Evolutionary conservation across 2,113 vertebrate species (phyloP).

Genomic region (Dasypus novemcinctus): DNA sequence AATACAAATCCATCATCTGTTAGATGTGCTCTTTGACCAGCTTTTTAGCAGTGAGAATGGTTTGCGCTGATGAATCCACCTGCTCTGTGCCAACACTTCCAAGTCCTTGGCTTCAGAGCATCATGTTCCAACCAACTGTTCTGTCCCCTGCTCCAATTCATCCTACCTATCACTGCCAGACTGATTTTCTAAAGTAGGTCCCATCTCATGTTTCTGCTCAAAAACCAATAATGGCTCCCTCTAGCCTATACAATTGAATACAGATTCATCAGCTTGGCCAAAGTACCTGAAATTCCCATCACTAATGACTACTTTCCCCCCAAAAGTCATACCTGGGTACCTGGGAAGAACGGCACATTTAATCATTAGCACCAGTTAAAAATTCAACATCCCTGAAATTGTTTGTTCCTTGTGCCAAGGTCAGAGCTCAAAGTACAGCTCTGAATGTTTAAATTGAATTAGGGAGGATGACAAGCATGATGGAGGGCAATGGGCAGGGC

Average conservation of each 20-base stretch:
- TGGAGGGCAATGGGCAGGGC: background rate
- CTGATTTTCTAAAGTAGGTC: slow-evolving; percentile 64
- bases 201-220: slow-evolving; percentile 1
- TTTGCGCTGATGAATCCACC: slow-evolving; percentile 41
- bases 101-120: slow-evolving; percentile 55
- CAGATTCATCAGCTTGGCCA: background rate
- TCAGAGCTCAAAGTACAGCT: background rate
- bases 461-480: background rate
- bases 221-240: background rate
- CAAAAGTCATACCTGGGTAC: background rate
- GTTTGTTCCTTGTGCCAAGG: background rate
- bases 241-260: slow-evolving; percentile 8
- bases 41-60: slow-evolving; percentile 25
- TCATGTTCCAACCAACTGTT: slow-evolving; percentile 66
- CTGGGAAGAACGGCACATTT: background rate
- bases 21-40: slow-evolving; percentile 41
- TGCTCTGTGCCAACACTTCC: slow-evolving; percentile 50
- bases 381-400: background rate
- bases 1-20: slow-evolving; percentile 52
- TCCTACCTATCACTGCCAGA: slow-evolving; percentile 56
- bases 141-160: slow-evolving; percentile 54
- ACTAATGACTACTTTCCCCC: background rate
- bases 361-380: slow-evolving; percentile 19
- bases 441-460: background rate
- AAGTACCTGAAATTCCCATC: background rate